phyloP scores from a whole-genome alignment of 2,888 invertebrate genomes.

The Caenorhabditis becei region DNA sequence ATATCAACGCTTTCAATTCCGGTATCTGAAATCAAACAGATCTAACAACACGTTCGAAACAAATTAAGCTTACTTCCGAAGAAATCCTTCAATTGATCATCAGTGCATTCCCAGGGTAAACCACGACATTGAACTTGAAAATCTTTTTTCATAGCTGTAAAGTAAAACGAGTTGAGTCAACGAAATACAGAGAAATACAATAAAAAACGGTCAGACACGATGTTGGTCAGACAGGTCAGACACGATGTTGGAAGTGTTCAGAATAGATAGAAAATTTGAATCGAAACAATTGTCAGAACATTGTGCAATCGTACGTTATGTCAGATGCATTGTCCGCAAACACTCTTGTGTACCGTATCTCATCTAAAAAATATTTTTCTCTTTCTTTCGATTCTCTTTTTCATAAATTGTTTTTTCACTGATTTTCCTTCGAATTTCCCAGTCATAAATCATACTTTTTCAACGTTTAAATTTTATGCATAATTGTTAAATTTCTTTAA shows the following conservation, averaged over 20 bases:
- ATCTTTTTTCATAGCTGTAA: constrained; percentile 39
- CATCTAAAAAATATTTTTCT: background rate
- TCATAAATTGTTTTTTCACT: background rate
- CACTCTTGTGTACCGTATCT: constrained; percentile 40
- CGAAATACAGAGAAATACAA: background rate
- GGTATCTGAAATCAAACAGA: constrained; percentile 30
- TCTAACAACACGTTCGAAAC: background rate
- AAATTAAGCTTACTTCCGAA: constrained; percentile 58
- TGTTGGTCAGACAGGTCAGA: background rate
- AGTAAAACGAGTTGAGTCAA: too few relatives aligned
- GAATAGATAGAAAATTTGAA: background rate
- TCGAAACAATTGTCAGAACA: background rate
- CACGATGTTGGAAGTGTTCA: background rate
- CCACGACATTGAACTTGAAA: constrained; percentile 60
- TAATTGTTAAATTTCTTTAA: too few relatives aligned
- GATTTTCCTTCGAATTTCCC: constrained; percentile 3
- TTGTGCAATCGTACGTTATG: constrained; percentile 20
- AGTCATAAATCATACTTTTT: too few relatives aligned
- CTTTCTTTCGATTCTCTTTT: background rate
- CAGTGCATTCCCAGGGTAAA: constrained; percentile 62
- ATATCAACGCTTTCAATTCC: constrained; percentile 63
- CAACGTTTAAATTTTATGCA: too few relatives aligned
- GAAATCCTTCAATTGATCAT: constrained; percentile 60
- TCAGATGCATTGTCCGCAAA: constrained; percentile 17
- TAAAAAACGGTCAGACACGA: too few relatives aligned